phyloP scores from a whole-genome alignment of 2,797 vertebrate species.

The Rachycentron canadum region DNA sequence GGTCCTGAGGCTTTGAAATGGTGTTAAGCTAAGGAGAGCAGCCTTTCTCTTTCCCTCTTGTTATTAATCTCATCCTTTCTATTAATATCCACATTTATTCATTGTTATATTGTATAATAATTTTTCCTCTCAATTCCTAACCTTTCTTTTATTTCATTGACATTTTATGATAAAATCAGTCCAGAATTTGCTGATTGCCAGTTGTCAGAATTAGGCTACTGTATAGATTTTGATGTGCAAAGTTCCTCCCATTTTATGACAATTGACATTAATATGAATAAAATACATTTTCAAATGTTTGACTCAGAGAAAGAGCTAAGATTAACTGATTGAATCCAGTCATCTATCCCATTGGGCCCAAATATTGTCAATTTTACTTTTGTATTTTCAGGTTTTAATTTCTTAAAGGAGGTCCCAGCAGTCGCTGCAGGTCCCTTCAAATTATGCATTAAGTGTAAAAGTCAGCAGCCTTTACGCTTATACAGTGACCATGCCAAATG shows the following conservation, averaged over 20 bases:
- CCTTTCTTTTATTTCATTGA: neutral
- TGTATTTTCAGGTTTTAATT: too few relatives aligned
- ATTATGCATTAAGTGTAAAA: conserved; percentile 9
- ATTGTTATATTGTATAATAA: too few relatives aligned
- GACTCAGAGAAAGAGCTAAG: too few relatives aligned
- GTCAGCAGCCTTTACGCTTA: neutral
- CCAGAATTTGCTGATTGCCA: neutral
- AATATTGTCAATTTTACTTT: too few relatives aligned
- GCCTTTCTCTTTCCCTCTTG: neutral
- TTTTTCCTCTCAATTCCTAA: neutral
- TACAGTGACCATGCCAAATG: conserved; percentile 2
- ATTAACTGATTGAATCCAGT: too few relatives aligned
- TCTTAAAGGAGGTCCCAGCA: neutral
- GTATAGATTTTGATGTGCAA: too few relatives aligned
- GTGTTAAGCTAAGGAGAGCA: conserved; percentile 41
- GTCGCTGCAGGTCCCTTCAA: neutral
- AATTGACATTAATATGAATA: too few relatives aligned
- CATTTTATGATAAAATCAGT: neutral
- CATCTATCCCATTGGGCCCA: too few relatives aligned
- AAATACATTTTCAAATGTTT: too few relatives aligned
- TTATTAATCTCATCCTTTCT: conserved; percentile 29
- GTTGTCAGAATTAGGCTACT: too few relatives aligned
- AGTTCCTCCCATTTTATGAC: too few relatives aligned
- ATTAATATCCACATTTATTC: neutral
- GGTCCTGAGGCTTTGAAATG: conserved; percentile 39